A percentile compares a stretch with the other conserved stretches of the same genome.
Conservation (phyloP, 2,888 invertebrate species). For the Tanypteryx hageni region DNA sequence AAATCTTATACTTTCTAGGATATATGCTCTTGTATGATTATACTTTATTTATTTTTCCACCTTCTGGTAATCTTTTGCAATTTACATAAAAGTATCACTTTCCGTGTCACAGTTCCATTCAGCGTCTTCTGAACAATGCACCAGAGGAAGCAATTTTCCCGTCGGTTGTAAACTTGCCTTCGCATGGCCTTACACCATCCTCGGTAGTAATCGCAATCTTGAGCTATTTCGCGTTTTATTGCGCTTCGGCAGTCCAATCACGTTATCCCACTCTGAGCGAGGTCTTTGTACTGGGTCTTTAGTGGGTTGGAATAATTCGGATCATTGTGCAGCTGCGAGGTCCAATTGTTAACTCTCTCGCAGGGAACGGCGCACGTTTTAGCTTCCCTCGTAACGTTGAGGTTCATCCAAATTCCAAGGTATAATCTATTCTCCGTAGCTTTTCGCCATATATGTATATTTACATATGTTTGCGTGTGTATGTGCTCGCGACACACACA, state of each 20-base stretch:
- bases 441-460: no score
- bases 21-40: no score
- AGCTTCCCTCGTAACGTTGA: not conserved
- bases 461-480: no score
- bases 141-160: not conserved
- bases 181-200: not conserved
- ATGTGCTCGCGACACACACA: no score
- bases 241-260: not conserved
- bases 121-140: not conserved
- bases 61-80: no score
- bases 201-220: not conserved
- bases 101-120: not conserved
- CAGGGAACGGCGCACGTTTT: not conserved
- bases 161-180: not conserved
- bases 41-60: no score
- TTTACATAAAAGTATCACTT: not conserved
- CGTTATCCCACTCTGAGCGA: not conserved
- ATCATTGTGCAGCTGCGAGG: not conserved
- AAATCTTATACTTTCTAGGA: no score
- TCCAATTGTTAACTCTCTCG: not conserved
- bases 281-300: not conserved
- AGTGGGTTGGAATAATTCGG: not conserved
- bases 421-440: no score
- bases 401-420: no score
- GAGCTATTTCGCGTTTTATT: constrained; percentile 17